Evolutionary conservation across 2,113 vertebrate genomes (phyloP).

Genomic region (Vanacampus margaritifer): DNA sequence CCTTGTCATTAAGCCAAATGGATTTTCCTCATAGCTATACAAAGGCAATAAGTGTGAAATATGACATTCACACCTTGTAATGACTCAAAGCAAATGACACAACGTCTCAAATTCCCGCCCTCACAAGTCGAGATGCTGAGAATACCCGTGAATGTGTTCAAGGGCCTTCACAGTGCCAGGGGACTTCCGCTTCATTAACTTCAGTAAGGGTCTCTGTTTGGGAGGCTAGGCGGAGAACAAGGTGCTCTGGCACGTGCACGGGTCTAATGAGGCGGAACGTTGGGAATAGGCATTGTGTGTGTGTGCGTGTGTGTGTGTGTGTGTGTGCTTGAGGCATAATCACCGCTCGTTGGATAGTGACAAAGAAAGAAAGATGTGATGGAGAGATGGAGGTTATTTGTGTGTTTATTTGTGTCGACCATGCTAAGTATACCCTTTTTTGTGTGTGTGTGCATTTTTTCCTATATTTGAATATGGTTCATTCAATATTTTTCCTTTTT

Average conservation of each 20-base stretch:
- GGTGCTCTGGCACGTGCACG: constrained; percentile 26
- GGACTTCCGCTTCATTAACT: constrained; percentile 53
- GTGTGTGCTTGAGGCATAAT: constrained; percentile 40
- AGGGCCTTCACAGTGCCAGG: constrained; percentile 27
- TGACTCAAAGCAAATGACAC: constrained; percentile 22
- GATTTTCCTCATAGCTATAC: constrained; percentile 9
- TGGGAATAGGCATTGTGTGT: constrained; percentile 8
- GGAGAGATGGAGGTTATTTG: constrained; percentile 6
- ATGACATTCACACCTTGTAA: constrained; percentile 30
- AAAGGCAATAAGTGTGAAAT: constrained; percentile 17
- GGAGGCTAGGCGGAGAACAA: constrained; percentile 20
- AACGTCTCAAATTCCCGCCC: neutral
- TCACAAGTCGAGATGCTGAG: neutral
- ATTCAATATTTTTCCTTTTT: too few relatives aligned
- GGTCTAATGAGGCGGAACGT: constrained; percentile 45
- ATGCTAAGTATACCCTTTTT: neutral
- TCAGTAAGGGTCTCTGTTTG: constrained; percentile 34
- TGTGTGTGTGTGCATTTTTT: too few relatives aligned
- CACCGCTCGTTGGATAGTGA: constrained; percentile 17
- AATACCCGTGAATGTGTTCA: constrained; percentile 28
- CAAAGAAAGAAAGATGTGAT: constrained; percentile 17
- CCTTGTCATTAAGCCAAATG: constrained; percentile 16
- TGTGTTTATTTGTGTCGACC: constrained; percentile 20
- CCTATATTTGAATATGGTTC: too few relatives aligned
- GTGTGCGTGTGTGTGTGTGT: constrained; percentile 5